phyloP scores from a whole-genome alignment of 2,888 invertebrate genomes.

The Drosophila multiciliata region DNA sequence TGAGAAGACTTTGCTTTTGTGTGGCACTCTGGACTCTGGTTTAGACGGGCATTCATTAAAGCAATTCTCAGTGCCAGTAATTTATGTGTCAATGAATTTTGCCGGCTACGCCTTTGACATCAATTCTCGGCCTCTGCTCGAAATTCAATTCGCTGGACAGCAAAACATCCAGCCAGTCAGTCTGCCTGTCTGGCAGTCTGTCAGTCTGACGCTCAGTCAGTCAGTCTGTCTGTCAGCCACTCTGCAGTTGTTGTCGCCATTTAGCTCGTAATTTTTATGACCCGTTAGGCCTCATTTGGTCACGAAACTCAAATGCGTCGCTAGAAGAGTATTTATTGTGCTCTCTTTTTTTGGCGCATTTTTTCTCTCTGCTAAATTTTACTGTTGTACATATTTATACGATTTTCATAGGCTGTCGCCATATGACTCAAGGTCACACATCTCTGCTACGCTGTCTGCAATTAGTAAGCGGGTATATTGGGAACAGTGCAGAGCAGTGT shows the following conservation, averaged over 20 bases:
- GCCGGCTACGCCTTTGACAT: conserved; percentile 60
- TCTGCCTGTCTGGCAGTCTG: conserved; percentile 6
- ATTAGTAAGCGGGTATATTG: background rate
- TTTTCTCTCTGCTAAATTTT: conserved; percentile 20
- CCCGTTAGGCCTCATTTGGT: conserved; percentile 66
- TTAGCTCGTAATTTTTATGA: conserved; percentile 67
- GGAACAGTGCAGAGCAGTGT: too few relatives aligned
- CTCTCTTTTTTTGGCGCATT: conserved; percentile 30
- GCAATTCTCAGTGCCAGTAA: conserved; percentile 55
- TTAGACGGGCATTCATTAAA: conserved; percentile 47
- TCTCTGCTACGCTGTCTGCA: conserved; percentile 3
- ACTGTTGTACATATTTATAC: conserved; percentile 36
- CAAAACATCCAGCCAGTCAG: conserved; percentile 4
- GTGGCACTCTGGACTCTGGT: conserved; percentile 4
- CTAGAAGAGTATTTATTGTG: conserved; percentile 35
- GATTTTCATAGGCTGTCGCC: conserved; percentile 50
- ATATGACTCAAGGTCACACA: conserved; percentile 51
- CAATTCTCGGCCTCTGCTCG: conserved; percentile 48
- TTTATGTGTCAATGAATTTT: conserved; percentile 67
- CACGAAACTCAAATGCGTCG: conserved; percentile 45
- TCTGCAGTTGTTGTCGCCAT: conserved; percentile 58
- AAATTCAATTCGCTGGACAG: conserved; percentile 55
- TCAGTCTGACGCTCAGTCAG: conserved; percentile 16
- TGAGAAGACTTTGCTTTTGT: conserved; percentile 23
- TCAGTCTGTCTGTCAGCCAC: conserved; percentile 28